Evolutionary conservation across 2,888 invertebrate species (phyloP).

Genomic region (Eucriotettix oculatus): DNA sequence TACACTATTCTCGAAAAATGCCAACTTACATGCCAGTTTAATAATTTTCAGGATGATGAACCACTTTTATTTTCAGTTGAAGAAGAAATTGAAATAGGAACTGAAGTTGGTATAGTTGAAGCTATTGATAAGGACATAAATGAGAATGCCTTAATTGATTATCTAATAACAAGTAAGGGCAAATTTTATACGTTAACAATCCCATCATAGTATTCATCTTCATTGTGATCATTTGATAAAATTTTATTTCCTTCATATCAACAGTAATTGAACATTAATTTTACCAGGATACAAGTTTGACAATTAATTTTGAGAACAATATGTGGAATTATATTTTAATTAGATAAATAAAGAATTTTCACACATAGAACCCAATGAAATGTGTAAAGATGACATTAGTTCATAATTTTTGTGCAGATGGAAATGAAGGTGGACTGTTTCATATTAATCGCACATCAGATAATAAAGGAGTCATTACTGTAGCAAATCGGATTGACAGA

Average conservation of each 20-base stretch:
- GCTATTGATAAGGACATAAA: slow-evolving; percentile 60
- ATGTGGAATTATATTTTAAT: too few relatives aligned
- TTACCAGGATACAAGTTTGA: too few relatives aligned
- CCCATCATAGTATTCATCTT: too few relatives aligned
- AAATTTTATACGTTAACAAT: too few relatives aligned
- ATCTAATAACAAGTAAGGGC: slow-evolving; percentile 42
- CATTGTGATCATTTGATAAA: too few relatives aligned
- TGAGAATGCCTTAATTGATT: slow-evolving; percentile 59
- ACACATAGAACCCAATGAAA: too few relatives aligned
- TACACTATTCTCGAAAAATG: background rate
- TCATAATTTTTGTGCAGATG: slow-evolving; percentile 28
- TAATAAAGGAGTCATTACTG: slow-evolving; percentile 43
- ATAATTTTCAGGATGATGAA: slow-evolving; percentile 36
- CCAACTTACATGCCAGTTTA: slow-evolving; percentile 1
- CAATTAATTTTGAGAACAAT: too few relatives aligned
- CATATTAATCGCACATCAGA: slow-evolving; percentile 42
- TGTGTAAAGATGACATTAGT: background rate
- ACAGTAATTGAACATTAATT: too few relatives aligned
- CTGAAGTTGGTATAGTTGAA: slow-evolving; percentile 46
- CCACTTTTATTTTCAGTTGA: slow-evolving; percentile 43
- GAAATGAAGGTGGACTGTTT: slow-evolving; percentile 50
- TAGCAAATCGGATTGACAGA: slow-evolving; percentile 45
- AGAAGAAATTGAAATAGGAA: slow-evolving; percentile 50
- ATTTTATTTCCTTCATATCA: too few relatives aligned
- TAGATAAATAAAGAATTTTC: background rate